Evolutionary conservation across 2,113 vertebrate genomes (phyloP).

Genomic region (Sebastes fasciatus): DNA sequence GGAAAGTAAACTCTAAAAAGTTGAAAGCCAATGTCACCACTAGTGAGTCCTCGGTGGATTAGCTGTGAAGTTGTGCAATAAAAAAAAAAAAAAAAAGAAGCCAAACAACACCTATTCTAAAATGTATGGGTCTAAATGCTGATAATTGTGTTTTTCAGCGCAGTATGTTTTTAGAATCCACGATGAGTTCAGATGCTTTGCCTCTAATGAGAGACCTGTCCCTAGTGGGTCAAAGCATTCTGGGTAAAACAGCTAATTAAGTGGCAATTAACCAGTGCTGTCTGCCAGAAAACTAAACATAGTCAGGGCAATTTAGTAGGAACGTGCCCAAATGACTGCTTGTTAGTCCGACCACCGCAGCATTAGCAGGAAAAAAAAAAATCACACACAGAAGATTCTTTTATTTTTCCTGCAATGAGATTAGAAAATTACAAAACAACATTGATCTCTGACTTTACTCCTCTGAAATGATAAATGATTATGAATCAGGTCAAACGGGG

Average conservation of each 20-base stretch:
- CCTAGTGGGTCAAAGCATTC: conserved; percentile 79
- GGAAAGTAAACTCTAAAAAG: conserved; percentile 65
- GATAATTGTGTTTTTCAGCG: conserved; percentile 75
- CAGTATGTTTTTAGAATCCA: conserved; percentile 61
- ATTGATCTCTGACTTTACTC: conserved; percentile 55
- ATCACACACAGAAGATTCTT: conserved; percentile 26
- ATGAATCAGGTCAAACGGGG: conserved; percentile 50
- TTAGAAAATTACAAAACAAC: conserved; percentile 53
- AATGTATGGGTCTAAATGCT: conserved; percentile 56
- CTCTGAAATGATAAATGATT: conserved; percentile 50
- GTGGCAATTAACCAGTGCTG: conserved; percentile 84
- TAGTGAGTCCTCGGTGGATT: conserved; percentile 42
- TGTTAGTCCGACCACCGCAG: conserved; percentile 59
- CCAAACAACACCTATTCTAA: conserved; percentile 71
- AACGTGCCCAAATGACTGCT: conserved; percentile 69
- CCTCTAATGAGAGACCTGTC: conserved; percentile 85
- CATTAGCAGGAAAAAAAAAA: conserved; percentile 26
- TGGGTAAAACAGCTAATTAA: conserved; percentile 84
- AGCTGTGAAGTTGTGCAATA: conserved; percentile 37
- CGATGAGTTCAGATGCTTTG: conserved; percentile 71
- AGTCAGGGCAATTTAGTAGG: conserved; percentile 75
- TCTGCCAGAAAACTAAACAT: conserved; percentile 79
- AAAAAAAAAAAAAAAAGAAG: conserved; percentile 8
- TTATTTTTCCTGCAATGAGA: conserved; percentile 43
- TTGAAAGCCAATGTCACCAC: conserved; percentile 48